Base-by-base conservation (phyloP, 2,113 vertebrate genomes). In the Heterocephalus glaber region DNA sequence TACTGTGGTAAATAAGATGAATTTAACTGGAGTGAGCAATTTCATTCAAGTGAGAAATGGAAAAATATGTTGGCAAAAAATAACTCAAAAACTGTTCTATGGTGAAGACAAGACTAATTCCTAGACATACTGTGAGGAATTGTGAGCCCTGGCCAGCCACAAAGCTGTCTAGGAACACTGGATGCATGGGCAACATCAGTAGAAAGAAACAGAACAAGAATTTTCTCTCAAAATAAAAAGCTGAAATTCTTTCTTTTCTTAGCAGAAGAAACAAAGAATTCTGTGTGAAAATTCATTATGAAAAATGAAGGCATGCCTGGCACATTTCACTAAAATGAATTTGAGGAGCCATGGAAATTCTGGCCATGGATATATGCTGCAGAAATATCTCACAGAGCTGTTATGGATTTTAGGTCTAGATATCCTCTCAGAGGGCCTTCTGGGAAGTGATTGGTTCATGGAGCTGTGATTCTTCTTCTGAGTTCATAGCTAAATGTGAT, bases 101-200 rank as follows among this genome's bases (percentile, higher is more conserved):
- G 74, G 17, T 35, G 49, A 24, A 24, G 20, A 77, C 1, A 79
- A 86, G 35, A 28, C 28, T 80, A 13, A 65, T 3, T 4, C 30
- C 13, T 86, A 4, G 74, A 17, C 7, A 4, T 16, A 44, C 3
- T 47, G 1, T 41, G 28, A 52, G 49, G 2, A 56, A 0, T 33
- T 19, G 61, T 17, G 10, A 16, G 0, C 1, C 4, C 28, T 70
- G 35, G 10, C 3, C 26, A 84, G 2, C 47, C 41, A 52, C 0
- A 24, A 20, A 1, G 17, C 4, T 16, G 1, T 28, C 22, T 38
- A 1, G 1, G 41, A 24, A 14, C 4, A 52, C 2, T 28, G 4
- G 12, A 0, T 11, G 14, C 41, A 8, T 14, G 1, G 13, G 19
- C 0, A 92, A 5, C 4, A 26, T 7, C 12, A 81, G 0, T 28